Conservation (phyloP, 2,113 vertebrate genomes). For the Centropristis striata region DNA sequence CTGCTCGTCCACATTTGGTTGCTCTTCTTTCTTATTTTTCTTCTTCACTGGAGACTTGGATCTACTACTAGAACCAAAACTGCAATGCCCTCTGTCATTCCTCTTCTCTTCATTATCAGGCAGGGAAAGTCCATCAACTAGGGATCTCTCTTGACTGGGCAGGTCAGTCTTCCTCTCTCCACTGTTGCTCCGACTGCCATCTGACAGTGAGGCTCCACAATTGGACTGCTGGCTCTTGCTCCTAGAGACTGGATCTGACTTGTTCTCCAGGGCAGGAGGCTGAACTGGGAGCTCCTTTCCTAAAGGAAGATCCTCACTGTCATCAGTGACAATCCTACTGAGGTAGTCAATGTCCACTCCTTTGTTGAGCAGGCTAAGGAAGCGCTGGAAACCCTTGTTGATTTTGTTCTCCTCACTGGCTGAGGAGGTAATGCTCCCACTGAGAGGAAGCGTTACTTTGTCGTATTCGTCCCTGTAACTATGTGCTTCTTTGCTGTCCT, state of each 20-base stretch:
- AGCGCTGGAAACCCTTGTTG: slow-evolving; percentile 70
- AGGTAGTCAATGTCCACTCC: slow-evolving; percentile 75
- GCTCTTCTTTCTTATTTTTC: slow-evolving; percentile 9
- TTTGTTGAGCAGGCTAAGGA: slow-evolving; percentile 78
- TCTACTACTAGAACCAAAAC: not conserved
- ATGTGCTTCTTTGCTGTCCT: not conserved
- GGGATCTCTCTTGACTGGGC: not conserved
- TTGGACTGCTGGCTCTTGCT: not conserved
- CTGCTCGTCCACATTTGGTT: slow-evolving; percentile 28
- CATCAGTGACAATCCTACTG: slow-evolving; percentile 67
- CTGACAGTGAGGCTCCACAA: not conserved
- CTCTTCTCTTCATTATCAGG: not conserved
- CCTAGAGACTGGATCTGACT: not conserved
- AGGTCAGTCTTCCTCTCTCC: not conserved
- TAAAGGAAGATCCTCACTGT: slow-evolving; percentile 15
- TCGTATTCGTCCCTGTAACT: not conserved
- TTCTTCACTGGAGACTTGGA: slow-evolving; percentile 40
- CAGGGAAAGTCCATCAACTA: not conserved
- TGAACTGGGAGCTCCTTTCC: not conserved
- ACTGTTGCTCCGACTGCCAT: not conserved
- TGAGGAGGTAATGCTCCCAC: not conserved
- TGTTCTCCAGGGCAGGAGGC: not conserved
- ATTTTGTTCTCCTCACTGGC: not conserved
- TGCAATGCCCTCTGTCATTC: not conserved
- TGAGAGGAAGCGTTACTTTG: not conserved